These are phyloP conservation scores for Mormyrops boulengeri DNA, from an alignment of 2,797 vertebrate genomes.

Conservation along the genomic window DNA sequence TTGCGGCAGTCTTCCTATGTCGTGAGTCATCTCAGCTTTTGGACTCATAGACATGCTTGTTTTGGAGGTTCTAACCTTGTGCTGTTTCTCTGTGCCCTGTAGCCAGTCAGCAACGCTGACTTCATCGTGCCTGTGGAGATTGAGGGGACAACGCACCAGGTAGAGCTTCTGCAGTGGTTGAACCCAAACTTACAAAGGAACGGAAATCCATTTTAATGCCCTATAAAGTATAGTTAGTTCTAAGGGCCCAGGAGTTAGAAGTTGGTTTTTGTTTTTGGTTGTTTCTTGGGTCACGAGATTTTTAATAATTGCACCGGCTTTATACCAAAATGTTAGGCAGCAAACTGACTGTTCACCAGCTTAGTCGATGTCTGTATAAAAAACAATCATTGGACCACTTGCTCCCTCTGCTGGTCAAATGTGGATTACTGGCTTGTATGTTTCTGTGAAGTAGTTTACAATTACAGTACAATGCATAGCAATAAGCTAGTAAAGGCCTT, in stretches of 20 bases:
- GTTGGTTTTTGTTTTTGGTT: neutral
- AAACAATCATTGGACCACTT: constrained; percentile 18
- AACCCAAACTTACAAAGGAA: neutral
- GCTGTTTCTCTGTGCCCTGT: constrained; percentile 41
- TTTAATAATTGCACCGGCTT: neutral
- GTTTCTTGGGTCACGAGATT: neutral
- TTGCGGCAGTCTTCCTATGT: neutral
- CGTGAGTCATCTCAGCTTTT: neutral
- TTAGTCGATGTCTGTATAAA: neutral
- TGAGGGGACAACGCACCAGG: constrained; percentile 84
- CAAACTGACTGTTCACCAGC: neutral
- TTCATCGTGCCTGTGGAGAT: constrained; percentile 87
- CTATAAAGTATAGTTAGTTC: neutral
- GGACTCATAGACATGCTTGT: neutral
- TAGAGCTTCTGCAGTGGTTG: constrained; percentile 37
- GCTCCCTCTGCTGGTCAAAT: constrained; percentile 19
- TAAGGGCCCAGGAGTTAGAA: neutral
- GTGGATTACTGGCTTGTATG: neutral
- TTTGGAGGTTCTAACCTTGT: constrained; percentile 17
- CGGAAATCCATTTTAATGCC: neutral
- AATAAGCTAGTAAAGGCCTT: neutral
- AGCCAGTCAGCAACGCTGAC: constrained; percentile 84
- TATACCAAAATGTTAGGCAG: neutral
- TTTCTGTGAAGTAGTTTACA: neutral
- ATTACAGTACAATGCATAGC: neutral